Evolutionary conservation across 2,113 vertebrate species (phyloP).

Genomic region (Megaceryle maxima): DNA sequence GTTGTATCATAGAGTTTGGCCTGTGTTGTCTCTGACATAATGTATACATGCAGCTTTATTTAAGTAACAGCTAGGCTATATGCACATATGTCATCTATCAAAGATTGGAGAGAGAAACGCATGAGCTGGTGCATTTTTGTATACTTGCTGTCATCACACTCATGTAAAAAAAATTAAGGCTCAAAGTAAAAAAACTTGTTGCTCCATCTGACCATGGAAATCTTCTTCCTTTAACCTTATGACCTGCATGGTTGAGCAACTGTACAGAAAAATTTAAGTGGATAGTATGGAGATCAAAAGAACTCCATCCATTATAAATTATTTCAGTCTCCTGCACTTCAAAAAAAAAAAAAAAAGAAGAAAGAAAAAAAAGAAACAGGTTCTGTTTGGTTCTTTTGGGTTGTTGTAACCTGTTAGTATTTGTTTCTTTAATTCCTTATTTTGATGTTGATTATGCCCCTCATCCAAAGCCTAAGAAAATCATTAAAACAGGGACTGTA

Average conservation of each 20-base stretch:
- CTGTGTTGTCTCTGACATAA: constrained; percentile 11
- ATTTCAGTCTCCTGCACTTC: not conserved
- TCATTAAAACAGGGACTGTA: not conserved
- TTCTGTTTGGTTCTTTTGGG: constrained; percentile 33
- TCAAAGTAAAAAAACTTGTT: not conserved
- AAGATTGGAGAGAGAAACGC: not conserved
- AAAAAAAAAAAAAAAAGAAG: too few species aligned
- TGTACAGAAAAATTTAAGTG: constrained; percentile 23
- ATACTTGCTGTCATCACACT: constrained; percentile 53
- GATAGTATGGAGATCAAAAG: constrained; percentile 50
- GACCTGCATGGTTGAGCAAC: constrained; percentile 47
- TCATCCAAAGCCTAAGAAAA: not conserved
- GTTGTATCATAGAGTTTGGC: not conserved
- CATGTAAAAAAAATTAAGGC: constrained; percentile 26
- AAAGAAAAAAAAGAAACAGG: not conserved
- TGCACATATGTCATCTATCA: constrained; percentile 52
- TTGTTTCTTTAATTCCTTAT: constrained; percentile 37
- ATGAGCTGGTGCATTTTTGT: constrained; percentile 49
- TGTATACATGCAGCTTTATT: constrained; percentile 42
- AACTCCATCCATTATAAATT: constrained; percentile 28
- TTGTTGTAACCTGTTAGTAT: constrained; percentile 28
- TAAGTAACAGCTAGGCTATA: constrained; percentile 50
- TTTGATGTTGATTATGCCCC: not conserved
- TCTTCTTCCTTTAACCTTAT: constrained; percentile 61
- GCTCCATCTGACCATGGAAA: constrained; percentile 41